A percentile compares a stretch with the other conserved stretches of the same genome.
These are phyloP conservation scores for Nomada fucata DNA, from an alignment of 2,888 invertebrate species.

Conservation along the genomic window DNA sequence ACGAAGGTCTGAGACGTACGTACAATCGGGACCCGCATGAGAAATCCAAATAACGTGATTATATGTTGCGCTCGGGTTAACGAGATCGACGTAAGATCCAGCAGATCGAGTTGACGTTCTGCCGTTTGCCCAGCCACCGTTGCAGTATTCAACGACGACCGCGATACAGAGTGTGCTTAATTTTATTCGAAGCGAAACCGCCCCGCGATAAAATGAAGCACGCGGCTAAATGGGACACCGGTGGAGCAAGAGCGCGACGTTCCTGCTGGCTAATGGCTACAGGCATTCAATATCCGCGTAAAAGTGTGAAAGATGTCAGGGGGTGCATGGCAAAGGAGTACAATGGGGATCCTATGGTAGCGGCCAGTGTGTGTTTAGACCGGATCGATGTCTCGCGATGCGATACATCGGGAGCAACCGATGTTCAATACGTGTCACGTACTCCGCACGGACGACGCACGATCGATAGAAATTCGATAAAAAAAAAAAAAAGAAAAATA, in stretches of 20 bases:
- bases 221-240: not conserved
- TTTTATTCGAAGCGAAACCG: not conserved
- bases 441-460: constrained; percentile 34
- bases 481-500: constrained; percentile 19
- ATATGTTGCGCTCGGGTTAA: constrained; percentile 18
- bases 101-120: not conserved
- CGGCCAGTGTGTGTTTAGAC: constrained; percentile 53
- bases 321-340: constrained; percentile 17
- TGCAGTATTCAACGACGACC: not conserved
- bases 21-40: constrained; percentile 17
- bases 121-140: not conserved
- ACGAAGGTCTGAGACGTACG: constrained; percentile 13
- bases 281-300: constrained; percentile 4
- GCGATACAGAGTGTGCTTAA: not conserved
- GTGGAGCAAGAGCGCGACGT: not conserved
- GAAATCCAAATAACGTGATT: constrained; percentile 27
- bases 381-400: constrained; percentile 56
- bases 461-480: constrained; percentile 44
- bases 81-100: constrained; percentile 7
- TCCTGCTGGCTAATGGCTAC: constrained; percentile 18
- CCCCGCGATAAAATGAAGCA: not conserved
- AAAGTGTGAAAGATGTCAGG: constrained; percentile 28
- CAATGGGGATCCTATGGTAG: constrained; percentile 43
- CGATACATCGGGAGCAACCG: constrained; percentile 44
- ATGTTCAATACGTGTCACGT: constrained; percentile 53